Base-by-base conservation (phyloP, 2,888 invertebrate genomes). In the Onthophagus sagittarius region DNA sequence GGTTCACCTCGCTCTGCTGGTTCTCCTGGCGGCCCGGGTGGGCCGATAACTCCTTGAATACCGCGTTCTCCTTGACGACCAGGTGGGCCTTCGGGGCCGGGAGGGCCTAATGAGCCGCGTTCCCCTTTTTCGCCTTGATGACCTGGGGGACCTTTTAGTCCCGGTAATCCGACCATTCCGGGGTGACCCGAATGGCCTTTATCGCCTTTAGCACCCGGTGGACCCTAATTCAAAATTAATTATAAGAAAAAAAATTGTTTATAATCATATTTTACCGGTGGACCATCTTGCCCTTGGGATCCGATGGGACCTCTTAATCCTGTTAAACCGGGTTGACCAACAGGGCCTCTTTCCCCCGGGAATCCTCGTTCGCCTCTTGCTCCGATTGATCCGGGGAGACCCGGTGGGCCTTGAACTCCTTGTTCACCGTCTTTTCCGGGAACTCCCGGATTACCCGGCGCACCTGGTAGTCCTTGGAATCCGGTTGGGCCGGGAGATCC, bases 361-460 rank as follows among this genome's bases (percentile, higher is more conserved):
- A 91, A 92, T 2, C 94, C 94, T 81, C 89, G 82, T 80, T 89
- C 89, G 65, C 91, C 91, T 78, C 88, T 82, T 15, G 84, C 79
- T 65, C 92, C 92, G 31, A 86, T 83, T 11, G 85, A 78, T 32
- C 91, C 91, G 6, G 88, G 85, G 32, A 83, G 80, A 62, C 90
- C 91, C 3, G 87, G 83, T 33, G 87, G 88, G 0, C 94, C 94
- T 71, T 92, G 90, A 9, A 90, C 81, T 0, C 94, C 94, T 0
- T 89, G 84, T 81, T 92, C 92, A 1, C 95, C 95, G 83, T 95
- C 94, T 84, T 94, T 94, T n/a, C 94, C 94, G 0, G 92, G 88
- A 5, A 88, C 83, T 0, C 95, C 95, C 1, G 92, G 89, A 80
- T 89, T 89, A 0, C 94, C 94, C 39, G 92, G 88, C 62, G 90